Evolutionary conservation across 2,888 invertebrate genomes (phyloP).

Genomic region (Branchipolynoe longqiensis): DNA sequence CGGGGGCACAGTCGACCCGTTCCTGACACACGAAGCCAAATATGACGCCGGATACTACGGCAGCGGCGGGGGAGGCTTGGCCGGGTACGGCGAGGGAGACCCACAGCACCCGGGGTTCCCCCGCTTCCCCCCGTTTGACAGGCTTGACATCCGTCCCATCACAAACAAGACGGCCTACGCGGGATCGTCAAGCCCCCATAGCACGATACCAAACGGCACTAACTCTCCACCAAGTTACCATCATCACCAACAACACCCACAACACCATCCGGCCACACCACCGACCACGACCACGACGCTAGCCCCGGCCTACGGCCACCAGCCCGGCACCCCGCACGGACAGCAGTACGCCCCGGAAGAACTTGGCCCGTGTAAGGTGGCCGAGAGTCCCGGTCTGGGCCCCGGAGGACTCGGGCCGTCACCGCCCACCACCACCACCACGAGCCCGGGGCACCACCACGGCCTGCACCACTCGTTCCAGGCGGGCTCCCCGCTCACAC

Average conservation of each 20-base stretch:
- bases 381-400: slow-evolving; percentile 25
- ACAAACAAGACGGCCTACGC: slow-evolving; percentile 38
- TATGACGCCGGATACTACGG: slow-evolving; percentile 61
- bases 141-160: slow-evolving; percentile 63
- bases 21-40: slow-evolving; percentile 60
- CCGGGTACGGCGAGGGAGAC: slow-evolving; percentile 56
- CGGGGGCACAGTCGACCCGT: slow-evolving; percentile 48
- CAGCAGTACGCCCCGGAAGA: slow-evolving; percentile 57
- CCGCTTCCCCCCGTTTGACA: slow-evolving; percentile 65
- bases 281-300: neutral
- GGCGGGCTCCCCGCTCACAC: slow-evolving; percentile 13
- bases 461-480: slow-evolving; percentile 38
- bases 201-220: neutral
- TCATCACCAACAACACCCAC: no score
- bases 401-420: slow-evolving; percentile 16
- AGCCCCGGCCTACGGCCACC: slow-evolving; percentile 43
- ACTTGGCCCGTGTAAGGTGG: slow-evolving; percentile 58
- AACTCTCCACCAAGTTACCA: slow-evolving; percentile 2
- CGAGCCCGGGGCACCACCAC: slow-evolving; percentile 49
- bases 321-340: slow-evolving; percentile 42
- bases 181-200: neutral
- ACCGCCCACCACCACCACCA: neutral
- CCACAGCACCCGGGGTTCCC: slow-evolving; percentile 59
- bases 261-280: no score
- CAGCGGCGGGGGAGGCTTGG: slow-evolving; percentile 23